Conservation (phyloP, 2,113 vertebrate genomes). For the Serinus canaria region DNA sequence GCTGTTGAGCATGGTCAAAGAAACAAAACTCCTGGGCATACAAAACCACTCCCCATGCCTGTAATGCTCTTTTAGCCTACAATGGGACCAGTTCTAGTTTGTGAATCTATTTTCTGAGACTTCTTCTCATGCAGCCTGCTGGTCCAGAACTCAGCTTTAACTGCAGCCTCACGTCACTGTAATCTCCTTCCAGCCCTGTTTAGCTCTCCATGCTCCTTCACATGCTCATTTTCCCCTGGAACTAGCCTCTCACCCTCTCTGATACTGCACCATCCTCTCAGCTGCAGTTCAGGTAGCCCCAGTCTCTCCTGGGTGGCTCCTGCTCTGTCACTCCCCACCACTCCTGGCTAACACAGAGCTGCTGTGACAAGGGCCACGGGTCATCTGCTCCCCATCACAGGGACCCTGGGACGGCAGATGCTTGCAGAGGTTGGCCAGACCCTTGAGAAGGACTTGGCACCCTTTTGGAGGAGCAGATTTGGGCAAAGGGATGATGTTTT, state of each 20-base stretch:
- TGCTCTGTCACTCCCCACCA: not conserved
- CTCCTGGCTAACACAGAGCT: not conserved
- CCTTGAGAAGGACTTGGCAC: not conserved
- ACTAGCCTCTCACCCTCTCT: not conserved
- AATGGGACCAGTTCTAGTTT: not conserved
- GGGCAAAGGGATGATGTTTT: fast-evolving
- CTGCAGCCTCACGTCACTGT: not conserved
- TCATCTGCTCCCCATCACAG: not conserved
- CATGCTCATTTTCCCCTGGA: not conserved
- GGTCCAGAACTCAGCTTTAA: not conserved
- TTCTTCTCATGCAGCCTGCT: not conserved
- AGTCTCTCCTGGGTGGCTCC: not conserved
- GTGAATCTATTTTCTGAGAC: not conserved
- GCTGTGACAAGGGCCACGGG: fast-evolving
- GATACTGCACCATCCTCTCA: not conserved
- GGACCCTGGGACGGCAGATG: not conserved
- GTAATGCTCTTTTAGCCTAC: not conserved
- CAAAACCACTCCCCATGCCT: not conserved
- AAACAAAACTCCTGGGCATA: not conserved
- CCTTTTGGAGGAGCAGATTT: not conserved
- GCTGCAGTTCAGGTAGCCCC: not conserved
- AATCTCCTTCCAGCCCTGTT: not conserved
- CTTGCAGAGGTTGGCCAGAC: not conserved
- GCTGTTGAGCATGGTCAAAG: not conserved
- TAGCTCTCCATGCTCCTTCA: not conserved